phyloP scores from a whole-genome alignment of 2,113 vertebrate species.

The Ptilorrhoa leucosticta region DNA sequence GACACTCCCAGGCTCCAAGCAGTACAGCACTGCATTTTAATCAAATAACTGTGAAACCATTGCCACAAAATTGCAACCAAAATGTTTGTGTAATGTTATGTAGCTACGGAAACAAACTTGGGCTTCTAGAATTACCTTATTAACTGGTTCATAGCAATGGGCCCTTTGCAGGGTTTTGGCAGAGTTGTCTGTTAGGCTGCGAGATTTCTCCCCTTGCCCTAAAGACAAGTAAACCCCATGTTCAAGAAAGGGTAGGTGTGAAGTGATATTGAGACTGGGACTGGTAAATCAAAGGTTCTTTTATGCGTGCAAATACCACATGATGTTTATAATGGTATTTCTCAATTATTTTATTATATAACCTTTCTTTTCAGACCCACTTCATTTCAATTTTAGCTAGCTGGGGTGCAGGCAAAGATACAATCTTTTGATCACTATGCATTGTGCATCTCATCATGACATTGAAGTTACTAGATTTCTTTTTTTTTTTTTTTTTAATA shows the following conservation, averaged over 20 bases:
- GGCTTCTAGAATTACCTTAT: constrained; percentile 73
- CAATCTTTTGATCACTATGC: neutral
- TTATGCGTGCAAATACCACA: neutral
- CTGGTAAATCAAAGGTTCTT: neutral
- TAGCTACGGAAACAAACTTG: constrained; percentile 78
- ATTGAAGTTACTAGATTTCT: neutral
- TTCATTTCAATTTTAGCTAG: neutral
- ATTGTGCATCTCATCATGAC: neutral
- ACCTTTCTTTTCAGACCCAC: neutral
- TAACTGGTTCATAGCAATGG: constrained; percentile 50
- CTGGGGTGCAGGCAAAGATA: neutral
- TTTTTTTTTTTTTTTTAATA: neutral
- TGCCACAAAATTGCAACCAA: constrained; percentile 71
- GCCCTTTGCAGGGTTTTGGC: neutral
- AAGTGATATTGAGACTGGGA: neutral
- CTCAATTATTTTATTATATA: neutral
- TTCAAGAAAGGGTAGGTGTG: neutral
- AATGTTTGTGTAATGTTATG: constrained; percentile 79
- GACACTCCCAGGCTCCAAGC: constrained; percentile 55
- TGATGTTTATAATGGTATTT: neutral
- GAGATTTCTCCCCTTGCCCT: neutral
- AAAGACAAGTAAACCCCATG: neutral
- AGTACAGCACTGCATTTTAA: constrained; percentile 57
- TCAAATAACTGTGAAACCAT: constrained; percentile 72
- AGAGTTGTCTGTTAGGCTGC: neutral